phyloP scores from a whole-genome alignment of 2,888 invertebrate genomes.

The Orthonevra nobilis region DNA sequence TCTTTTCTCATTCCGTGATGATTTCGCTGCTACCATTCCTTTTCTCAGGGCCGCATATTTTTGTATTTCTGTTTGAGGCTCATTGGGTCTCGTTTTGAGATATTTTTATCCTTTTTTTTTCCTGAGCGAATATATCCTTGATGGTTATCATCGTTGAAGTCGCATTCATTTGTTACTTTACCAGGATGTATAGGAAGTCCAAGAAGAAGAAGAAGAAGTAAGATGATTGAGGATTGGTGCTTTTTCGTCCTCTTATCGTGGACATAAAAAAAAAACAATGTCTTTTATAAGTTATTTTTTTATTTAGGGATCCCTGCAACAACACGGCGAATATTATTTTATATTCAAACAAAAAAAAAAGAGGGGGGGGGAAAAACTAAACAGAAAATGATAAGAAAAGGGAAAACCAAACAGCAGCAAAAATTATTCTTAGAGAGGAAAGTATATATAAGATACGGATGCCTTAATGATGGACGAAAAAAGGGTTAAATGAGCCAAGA shows the following conservation, averaged over 20 bases:
- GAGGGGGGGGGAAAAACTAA: neutral
- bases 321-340: slow-evolving; percentile 54
- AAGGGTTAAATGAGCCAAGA: slow-evolving; percentile 70
- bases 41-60: slow-evolving; percentile 33
- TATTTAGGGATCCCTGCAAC: slow-evolving; percentile 40
- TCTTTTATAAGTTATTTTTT: slow-evolving; percentile 20
- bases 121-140: slow-evolving; percentile 47
- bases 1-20: slow-evolving; percentile 26
- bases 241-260: slow-evolving; percentile 58
- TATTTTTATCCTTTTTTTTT: too few relatives aligned
- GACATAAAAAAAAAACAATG: slow-evolving; percentile 58
- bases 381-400: slow-evolving; percentile 32
- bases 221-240: slow-evolving; percentile 59
- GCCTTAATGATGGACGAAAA: slow-evolving; percentile 60
- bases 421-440: slow-evolving; percentile 21
- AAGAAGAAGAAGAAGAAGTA: neutral
- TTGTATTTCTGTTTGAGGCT: neutral
- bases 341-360: neutral
- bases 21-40: slow-evolving; percentile 39
- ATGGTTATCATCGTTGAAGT: slow-evolving; percentile 56
- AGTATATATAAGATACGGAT: slow-evolving; percentile 20
- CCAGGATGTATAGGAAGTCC: neutral
- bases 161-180: slow-evolving; percentile 53
- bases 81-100: slow-evolving; percentile 8
- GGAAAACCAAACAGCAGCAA: slow-evolving; percentile 1